phyloP scores from a whole-genome alignment of 2,113 vertebrate species.

The Bolborhynchus lineola region DNA sequence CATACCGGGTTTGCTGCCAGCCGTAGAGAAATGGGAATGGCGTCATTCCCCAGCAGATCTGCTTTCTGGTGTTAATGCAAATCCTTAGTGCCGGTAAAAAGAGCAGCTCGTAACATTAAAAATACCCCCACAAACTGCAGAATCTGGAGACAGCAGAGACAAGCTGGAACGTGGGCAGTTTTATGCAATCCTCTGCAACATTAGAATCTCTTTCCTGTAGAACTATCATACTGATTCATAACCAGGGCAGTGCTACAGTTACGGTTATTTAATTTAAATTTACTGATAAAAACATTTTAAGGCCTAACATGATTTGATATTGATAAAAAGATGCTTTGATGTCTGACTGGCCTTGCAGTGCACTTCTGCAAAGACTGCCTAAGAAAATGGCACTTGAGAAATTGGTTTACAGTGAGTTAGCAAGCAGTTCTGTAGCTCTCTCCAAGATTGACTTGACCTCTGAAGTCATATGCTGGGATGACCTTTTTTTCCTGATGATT shows the following conservation, averaged over 20 bases:
- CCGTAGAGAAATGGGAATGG: rapidly evolving
- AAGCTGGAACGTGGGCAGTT: background rate
- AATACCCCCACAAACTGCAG: background rate
- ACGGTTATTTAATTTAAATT: background rate
- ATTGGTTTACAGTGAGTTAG: background rate
- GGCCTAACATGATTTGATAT: background rate
- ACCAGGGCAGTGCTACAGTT: background rate
- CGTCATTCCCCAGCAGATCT: too few species aligned
- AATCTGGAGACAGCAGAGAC: background rate
- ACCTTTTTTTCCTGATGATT: conserved; percentile 51
- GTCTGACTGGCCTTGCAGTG: background rate
- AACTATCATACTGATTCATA: background rate
- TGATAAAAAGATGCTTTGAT: background rate
- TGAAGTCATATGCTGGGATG: background rate
- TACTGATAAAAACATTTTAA: background rate
- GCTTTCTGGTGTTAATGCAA: background rate
- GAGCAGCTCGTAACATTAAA: rapidly evolving
- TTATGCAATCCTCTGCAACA: background rate
- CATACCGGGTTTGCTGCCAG: background rate
- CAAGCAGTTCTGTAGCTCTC: background rate
- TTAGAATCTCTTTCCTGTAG: background rate
- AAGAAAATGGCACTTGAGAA: background rate
- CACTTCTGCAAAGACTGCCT: background rate
- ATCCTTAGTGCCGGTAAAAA: background rate
- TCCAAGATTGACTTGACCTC: conserved; percentile 6